Evolutionary conservation across 2,797 vertebrate species (phyloP).

Genomic region (Helicolenus hilgendorfi): DNA sequence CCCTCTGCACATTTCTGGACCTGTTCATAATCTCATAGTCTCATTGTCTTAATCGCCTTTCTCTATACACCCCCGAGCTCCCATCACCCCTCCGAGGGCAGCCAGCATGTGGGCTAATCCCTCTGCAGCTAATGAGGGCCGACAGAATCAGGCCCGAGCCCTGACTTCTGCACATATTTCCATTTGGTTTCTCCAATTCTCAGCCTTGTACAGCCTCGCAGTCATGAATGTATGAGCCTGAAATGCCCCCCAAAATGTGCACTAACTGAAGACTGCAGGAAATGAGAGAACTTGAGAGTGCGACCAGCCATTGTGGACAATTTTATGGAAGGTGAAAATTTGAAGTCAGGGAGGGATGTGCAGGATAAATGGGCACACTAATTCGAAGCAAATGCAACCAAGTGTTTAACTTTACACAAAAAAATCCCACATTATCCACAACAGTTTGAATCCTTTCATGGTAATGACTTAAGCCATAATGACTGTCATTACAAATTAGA

Average conservation of each 20-base stretch:
- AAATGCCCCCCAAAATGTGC: slow-evolving; percentile 18
- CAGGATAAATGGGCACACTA: slow-evolving; percentile 16
- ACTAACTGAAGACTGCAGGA: not conserved
- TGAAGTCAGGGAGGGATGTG: not conserved
- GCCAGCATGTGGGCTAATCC: slow-evolving; percentile 58
- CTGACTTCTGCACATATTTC: slow-evolving; percentile 48
- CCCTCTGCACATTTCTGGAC: not conserved
- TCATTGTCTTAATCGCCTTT: slow-evolving; percentile 20
- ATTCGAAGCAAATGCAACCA: slow-evolving; percentile 23
- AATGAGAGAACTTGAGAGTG: slow-evolving; percentile 14
- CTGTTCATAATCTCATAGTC: slow-evolving; percentile 14
- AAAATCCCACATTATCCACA: not conserved
- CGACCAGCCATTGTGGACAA: slow-evolving; percentile 1
- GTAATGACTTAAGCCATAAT: not conserved
- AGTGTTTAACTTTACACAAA: slow-evolving; percentile 20
- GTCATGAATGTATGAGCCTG: slow-evolving; percentile 38
- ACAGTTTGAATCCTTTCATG: not conserved
- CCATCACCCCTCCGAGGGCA: slow-evolving; percentile 11
- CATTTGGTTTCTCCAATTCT: slow-evolving; percentile 38
- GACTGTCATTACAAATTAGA: not conserved
- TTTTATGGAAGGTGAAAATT: slow-evolving; percentile 3
- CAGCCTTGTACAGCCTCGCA: not conserved
- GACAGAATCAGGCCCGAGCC: slow-evolving; percentile 30
- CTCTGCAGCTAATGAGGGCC: slow-evolving; percentile 55
- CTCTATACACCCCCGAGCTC: not conserved